Conservation (phyloP, 1,140 invertebrate species). For the Anoplophora glabripennis region DNA sequence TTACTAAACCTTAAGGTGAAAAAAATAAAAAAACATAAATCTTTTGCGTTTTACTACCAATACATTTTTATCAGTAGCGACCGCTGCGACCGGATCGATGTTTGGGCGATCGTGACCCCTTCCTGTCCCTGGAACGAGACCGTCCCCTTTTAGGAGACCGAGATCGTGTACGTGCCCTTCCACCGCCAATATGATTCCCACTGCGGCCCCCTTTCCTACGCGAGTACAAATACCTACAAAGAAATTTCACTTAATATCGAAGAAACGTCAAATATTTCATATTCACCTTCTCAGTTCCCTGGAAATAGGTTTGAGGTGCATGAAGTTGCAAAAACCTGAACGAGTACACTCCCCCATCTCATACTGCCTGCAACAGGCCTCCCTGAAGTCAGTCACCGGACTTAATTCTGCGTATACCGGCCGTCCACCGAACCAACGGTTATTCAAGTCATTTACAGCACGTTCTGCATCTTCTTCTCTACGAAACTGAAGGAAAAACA, state of each 20-base stretch:
- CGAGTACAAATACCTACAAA: conserved; percentile 59
- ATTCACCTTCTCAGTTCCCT: conserved; percentile 79
- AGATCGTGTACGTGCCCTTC: conserved; percentile 48
- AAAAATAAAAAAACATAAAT: no score
- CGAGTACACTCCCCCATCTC: conserved; percentile 98
- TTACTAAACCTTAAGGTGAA: no score
- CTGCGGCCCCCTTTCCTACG: conserved; percentile 51
- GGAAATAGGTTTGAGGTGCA: conserved; percentile 98
- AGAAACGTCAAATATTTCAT: conserved; percentile 7
- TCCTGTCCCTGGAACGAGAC: conserved; percentile 50
- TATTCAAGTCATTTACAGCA: conserved; percentile 94
- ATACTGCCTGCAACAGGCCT: conserved; percentile 98
- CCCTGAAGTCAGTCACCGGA: conserved; percentile 97
- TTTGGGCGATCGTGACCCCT: conserved; percentile 47
- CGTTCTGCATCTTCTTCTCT: conserved; percentile 97
- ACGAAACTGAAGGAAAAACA: conserved; percentile 70
- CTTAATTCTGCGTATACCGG: conserved; percentile 97
- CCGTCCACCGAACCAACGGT: conserved; percentile 98
- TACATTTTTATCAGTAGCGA: conserved; percentile 42
- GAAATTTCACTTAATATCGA: conserved; percentile 23
- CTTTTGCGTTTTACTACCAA: no score
- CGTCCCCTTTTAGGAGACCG: conserved; percentile 46
- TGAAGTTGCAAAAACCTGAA: conserved; percentile 99
- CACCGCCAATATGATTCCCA: conserved; percentile 46
- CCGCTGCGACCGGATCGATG: conserved; percentile 52